These are phyloP conservation scores for Poeciliopsis presidionis DNA, from an alignment of 2,797 vertebrate species.

Conservation along the genomic window DNA sequence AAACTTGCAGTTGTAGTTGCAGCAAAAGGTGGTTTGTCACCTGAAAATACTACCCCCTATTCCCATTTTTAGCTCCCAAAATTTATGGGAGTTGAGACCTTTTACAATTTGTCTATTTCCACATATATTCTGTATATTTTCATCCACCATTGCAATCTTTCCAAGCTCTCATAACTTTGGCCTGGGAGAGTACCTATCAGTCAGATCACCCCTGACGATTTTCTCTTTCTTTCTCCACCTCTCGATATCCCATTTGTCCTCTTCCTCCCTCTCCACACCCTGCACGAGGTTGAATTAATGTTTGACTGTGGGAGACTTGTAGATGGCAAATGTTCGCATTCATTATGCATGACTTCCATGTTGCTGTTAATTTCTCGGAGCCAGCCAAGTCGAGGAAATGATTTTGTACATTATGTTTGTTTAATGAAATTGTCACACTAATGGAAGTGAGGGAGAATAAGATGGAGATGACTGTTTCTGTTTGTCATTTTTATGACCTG, in stretches of 20 bases:
- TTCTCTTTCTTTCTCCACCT: slow-evolving; percentile 59
- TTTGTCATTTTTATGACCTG: slow-evolving; percentile 76
- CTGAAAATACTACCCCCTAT: not conserved
- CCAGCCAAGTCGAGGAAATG: slow-evolving; percentile 79
- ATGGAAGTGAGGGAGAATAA: slow-evolving; percentile 77
- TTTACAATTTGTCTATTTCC: not conserved
- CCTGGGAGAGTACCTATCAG: slow-evolving; percentile 11
- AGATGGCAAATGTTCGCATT: slow-evolving; percentile 81
- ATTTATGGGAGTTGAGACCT: not conserved
- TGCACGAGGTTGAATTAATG: slow-evolving; percentile 75
- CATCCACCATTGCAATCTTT: not conserved
- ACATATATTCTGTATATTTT: not conserved
- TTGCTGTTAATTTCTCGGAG: slow-evolving; percentile 82
- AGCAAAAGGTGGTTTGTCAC: not conserved
- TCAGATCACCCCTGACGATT: slow-evolving; percentile 57
- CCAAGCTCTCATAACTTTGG: slow-evolving; percentile 9
- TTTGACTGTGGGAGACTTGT: slow-evolving; percentile 78
- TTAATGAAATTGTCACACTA: slow-evolving; percentile 84
- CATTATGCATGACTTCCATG: slow-evolving; percentile 83
- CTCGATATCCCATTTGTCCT: slow-evolving; percentile 60
- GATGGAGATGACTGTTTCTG: slow-evolving; percentile 77
- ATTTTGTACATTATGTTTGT: slow-evolving; percentile 83
- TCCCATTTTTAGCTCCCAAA: not conserved
- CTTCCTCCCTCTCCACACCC: slow-evolving; percentile 64
- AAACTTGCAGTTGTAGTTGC: not conserved